Evolutionary conservation across 2,113 vertebrate species (phyloP), one percentile per base, ranked within the genome.

Genomic region (Corydoras sp.): DNA sequence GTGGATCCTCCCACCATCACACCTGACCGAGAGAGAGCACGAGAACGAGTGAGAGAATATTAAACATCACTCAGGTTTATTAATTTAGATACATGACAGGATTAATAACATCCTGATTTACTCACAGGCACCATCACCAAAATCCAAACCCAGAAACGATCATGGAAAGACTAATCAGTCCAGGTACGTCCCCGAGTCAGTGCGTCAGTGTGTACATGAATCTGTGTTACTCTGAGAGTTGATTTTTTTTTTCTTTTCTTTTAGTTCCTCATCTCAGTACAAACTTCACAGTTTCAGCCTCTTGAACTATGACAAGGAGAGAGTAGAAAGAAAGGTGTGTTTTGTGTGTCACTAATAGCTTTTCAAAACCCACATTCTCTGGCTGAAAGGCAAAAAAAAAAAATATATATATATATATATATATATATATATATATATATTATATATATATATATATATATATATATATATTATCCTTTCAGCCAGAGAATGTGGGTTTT

Each of bases 271-370:
- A 12, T 80, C 86, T 0, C 85, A 86, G 76, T 89, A 87, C 72
- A 87, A 89, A 55, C 84, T 94, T 68, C 89, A 93, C 79, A 93
- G 93, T 82, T 91, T 95, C 83, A 94, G 89, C 0, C 88, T 95
- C 58, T 87, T 96, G 69, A 85, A 89, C 80, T 90, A 91, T 2
- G 93, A 95, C 81, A 90, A 86, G 77, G 93, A 95, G 65, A 89
- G 90, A 14, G 73, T 92, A 62, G 93, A 95, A 76, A 90, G 86
- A 73, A 95, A 93, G 91, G 94, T 95, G 50, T 48, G 14, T 31
- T 0, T 9, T 10, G 18, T 71, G 24, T 62, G 49, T 70, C 18
- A 24, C 18, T 24, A 24, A 24, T 24, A 24, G 18, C 18, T 24
- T 24, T 24, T 24, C 2, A 24, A 24, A 1, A 24, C n/a, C n/a